Percentiles rank a stretch among this genome's conserved stretches.
These are phyloP conservation scores for Pseudomyrmex gracilis DNA, from an alignment of 1,140 invertebrate species.

Conservation along the genomic window DNA sequence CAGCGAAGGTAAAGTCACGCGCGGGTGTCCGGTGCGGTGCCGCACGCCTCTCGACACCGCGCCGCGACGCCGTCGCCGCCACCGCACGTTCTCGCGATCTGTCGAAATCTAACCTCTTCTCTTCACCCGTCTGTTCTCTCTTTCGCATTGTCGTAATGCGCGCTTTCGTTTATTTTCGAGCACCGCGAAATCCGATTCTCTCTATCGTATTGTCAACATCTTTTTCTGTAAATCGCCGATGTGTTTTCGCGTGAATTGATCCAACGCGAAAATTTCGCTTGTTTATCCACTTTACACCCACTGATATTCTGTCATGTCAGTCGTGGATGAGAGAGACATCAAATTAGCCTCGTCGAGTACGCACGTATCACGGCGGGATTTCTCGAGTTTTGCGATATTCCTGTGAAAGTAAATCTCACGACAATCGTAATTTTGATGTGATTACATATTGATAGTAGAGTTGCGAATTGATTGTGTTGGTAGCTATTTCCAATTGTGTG, in stretches of 20 bases:
- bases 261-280: background rate
- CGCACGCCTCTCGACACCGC: constrained; percentile 67
- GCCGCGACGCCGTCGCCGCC: constrained; percentile 49
- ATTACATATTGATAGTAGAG: background rate
- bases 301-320: background rate
- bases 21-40: background rate
- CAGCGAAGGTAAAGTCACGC: constrained; percentile 68
- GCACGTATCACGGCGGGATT: background rate
- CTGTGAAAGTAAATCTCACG: background rate
- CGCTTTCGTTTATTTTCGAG: background rate
- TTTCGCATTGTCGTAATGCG: background rate
- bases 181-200: background rate
- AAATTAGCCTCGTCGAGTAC: constrained; percentile 12
- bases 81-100: constrained; percentile 41
- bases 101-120: constrained; percentile 30
- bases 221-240: background rate
- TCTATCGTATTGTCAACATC: background rate
- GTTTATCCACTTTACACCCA: constrained; percentile 10
- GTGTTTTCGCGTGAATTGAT: no score
- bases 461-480: background rate
- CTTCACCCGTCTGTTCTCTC: background rate
- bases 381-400: background rate
- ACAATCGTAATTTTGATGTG: background rate
- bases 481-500: constrained; percentile 1
- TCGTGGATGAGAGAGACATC: constrained; percentile 26